A percentile compares a stretch with the other conserved stretches of the same genome.
Conservation (phyloP, 2,797 vertebrate species). For the Okamejei kenojei region DNA sequence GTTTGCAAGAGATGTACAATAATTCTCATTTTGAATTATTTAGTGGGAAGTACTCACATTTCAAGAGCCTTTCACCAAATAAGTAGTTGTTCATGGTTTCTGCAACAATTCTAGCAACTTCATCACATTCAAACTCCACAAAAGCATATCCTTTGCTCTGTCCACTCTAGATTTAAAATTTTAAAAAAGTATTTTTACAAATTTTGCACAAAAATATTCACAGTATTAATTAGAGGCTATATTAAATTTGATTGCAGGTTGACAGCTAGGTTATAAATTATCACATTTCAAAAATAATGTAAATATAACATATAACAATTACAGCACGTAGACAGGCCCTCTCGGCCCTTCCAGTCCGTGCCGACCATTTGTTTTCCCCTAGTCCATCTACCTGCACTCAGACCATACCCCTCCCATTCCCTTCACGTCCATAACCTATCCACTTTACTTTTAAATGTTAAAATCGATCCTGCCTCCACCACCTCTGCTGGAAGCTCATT, state of each 20-base stretch:
- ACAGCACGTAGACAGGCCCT: too few relatives aligned
- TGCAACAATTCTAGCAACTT: slow-evolving; percentile 87
- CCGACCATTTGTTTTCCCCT: too few relatives aligned
- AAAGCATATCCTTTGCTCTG: slow-evolving; percentile 82
- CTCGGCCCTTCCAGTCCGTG: too few relatives aligned
- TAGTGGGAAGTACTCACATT: slow-evolving; percentile 66
- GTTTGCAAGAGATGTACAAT: background rate
- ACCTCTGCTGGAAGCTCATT: too few relatives aligned
- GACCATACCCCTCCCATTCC: too few relatives aligned
- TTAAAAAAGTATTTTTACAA: background rate
- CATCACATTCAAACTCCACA: slow-evolving; percentile 83
- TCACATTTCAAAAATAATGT: background rate
- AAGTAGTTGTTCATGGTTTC: slow-evolving; percentile 97
- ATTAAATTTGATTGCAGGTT: background rate
- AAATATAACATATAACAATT: too few relatives aligned
- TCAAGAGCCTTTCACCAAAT: slow-evolving; percentile 79
- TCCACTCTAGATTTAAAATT: slow-evolving; percentile 67
- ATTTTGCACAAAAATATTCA: background rate
- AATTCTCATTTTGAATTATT: background rate
- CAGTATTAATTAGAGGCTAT: background rate
- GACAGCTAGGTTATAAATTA: background rate
- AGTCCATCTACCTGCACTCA: too few relatives aligned
- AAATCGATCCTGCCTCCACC: too few relatives aligned
- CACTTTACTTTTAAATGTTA: too few relatives aligned
- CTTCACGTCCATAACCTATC: too few relatives aligned